Conservation (phyloP, 2,888 invertebrate species). For the Schizaphis graminum region DNA sequence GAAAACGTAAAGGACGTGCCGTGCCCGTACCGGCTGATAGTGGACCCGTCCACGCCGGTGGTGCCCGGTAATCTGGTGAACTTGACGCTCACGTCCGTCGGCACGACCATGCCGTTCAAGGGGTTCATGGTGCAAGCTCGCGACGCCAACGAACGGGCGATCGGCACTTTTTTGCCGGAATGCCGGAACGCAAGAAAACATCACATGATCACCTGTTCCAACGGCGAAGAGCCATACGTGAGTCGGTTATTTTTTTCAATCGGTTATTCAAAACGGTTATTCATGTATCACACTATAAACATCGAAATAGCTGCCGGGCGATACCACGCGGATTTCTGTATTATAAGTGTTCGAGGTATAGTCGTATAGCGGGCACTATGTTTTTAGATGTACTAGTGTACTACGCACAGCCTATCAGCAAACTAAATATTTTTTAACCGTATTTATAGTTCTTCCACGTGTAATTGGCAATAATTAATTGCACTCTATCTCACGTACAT, state of each 20-base stretch:
- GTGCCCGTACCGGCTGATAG: conserved; percentile 13
- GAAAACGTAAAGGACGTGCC: not conserved
- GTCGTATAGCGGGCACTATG: not conserved
- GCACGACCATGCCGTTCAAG: not conserved
- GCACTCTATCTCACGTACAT: not conserved
- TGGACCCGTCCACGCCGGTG: not conserved
- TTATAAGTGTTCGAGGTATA: not conserved
- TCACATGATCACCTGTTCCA: conserved; percentile 48
- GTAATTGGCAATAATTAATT: not conserved
- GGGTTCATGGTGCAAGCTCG: conserved; percentile 55
- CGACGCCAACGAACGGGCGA: not conserved
- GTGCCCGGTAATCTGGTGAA: conserved; percentile 33
- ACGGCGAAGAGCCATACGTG: conserved; percentile 23
- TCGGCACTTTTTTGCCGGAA: conserved; percentile 48
- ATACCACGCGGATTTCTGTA: not conserved
- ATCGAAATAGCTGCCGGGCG: not conserved
- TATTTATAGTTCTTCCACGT: not conserved
- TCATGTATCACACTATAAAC: too few relatives aligned
- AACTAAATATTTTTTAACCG: not conserved
- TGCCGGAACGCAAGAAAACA: not conserved
- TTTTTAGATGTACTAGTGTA: too few relatives aligned
- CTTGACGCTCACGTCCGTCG: not conserved
- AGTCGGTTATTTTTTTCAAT: not conserved
- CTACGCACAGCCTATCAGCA: not conserved
- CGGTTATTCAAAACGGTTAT: not conserved